A percentile compares a stretch with the other conserved stretches of the same genome.
These are phyloP conservation scores for Actinemys pallida DNA, from an alignment of 2,113 vertebrate genomes.

Conservation along the genomic window DNA sequence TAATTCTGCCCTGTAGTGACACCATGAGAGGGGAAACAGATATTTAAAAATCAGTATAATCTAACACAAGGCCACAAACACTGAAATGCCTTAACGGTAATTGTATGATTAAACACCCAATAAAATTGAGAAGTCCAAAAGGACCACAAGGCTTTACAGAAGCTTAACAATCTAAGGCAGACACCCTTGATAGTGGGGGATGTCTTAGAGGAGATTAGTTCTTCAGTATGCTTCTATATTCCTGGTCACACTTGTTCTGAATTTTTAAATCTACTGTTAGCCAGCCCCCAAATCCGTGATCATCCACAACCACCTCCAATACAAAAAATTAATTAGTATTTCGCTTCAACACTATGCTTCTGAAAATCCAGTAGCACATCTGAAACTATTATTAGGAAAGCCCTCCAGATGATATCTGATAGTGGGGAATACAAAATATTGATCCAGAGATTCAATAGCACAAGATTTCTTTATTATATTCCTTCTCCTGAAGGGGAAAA, in stretches of 20 bases:
- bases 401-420: not conserved
- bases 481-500: not conserved
- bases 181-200: rapidly evolving
- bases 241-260: not conserved
- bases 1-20: not conserved
- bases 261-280: not conserved
- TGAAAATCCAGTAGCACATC: not conserved
- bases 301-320: not conserved
- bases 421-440: not conserved
- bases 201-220: not conserved
- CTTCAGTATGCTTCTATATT: not conserved
- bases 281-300: not conserved
- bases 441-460: constrained; percentile 5
- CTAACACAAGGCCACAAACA: not conserved
- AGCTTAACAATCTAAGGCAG: not conserved
- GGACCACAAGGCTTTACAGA: rapidly evolving
- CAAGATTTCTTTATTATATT: not conserved
- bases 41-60: not conserved
- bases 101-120: not conserved
- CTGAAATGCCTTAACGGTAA: not conserved
- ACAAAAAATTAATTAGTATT: not conserved
- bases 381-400: not conserved
- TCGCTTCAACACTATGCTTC: not conserved
- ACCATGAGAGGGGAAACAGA: not conserved
- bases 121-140: constrained; percentile 20